Conservation (phyloP, 1,140 invertebrate genomes). For the Lycorma delicatula region DNA sequence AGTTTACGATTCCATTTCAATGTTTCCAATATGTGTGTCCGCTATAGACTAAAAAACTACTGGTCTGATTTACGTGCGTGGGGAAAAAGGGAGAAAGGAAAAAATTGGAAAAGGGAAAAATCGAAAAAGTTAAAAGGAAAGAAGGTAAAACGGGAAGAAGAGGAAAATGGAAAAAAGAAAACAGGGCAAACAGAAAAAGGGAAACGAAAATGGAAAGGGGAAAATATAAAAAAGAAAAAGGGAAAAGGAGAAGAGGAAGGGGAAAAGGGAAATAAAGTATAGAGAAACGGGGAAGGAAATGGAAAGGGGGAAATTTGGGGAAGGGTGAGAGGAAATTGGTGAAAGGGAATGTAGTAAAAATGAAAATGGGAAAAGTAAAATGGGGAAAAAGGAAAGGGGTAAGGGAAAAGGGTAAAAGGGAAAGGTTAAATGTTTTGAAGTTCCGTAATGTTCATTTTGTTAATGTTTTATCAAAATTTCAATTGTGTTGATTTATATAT, state of each 20-base stretch:
- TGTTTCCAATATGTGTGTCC: no score
- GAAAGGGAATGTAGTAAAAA: constrained; percentile 15
- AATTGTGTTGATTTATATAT: no score
- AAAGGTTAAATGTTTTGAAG: no score
- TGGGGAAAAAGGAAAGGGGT: constrained; percentile 18
- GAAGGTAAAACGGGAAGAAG: neutral
- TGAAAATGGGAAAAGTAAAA: constrained; percentile 18
- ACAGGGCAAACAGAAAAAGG: neutral
- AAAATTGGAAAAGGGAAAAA: neutral
- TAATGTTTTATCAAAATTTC: no score
- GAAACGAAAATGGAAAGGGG: constrained; percentile 9
- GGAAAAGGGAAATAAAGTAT: neutral
- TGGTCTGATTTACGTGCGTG: neutral
- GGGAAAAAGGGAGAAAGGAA: neutral
- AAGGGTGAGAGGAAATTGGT: constrained; percentile 1
- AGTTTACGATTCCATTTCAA: no score
- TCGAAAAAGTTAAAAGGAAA: neutral
- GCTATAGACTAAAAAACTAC: no score
- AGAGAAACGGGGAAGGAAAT: constrained; percentile 14
- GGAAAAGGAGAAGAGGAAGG: neutral
- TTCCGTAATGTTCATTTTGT: no score
- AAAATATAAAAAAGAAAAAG: constrained; percentile 13
- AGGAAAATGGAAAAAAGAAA: neutral
- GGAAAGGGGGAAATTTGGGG: constrained; percentile 9
- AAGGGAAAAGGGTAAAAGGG: constrained; percentile 3